Evolutionary conservation across 37 sponge, comb jelly and placozoan species (phyloP).

Genomic region (Bolinopsis microptera): DNA sequence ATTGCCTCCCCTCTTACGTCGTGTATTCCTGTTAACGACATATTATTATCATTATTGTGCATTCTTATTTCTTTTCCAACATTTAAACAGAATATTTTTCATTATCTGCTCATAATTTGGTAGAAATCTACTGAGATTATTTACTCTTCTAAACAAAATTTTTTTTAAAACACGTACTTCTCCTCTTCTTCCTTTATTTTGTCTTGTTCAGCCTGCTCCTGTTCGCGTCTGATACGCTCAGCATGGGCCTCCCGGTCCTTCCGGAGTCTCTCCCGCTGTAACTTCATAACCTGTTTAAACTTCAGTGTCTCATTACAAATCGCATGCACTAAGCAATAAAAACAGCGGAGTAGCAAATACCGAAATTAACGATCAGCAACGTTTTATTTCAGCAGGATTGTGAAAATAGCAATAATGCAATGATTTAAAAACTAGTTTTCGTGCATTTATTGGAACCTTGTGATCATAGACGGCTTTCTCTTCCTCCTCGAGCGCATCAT

Average conservation of each 20-base stretch:
- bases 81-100: too few species aligned
- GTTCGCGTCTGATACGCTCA: background rate
- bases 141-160: too few species aligned
- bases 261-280: constrained; percentile 29
- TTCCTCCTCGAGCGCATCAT: constrained; percentile 77
- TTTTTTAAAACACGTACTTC: too few species aligned
- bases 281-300: constrained; percentile 56
- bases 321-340: background rate
- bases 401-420: too few species aligned
- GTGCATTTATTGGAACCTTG: background rate
- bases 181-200: constrained; percentile 51
- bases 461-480: constrained; percentile 73
- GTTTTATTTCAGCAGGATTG: too few species aligned
- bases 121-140: too few species aligned
- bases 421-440: too few species aligned
- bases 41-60: too few species aligned
- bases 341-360: background rate
- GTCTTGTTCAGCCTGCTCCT: constrained; percentile 51
- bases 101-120: too few species aligned
- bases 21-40: background rate
- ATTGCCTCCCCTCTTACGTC: constrained; percentile 60
- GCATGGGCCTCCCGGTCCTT: constrained; percentile 35
- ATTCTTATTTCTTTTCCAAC: too few species aligned
- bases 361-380: too few species aligned
- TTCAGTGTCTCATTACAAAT: background rate